Evolutionary conservation across 2,888 invertebrate species (phyloP).

Genomic region (Copidosoma aretas): DNA sequence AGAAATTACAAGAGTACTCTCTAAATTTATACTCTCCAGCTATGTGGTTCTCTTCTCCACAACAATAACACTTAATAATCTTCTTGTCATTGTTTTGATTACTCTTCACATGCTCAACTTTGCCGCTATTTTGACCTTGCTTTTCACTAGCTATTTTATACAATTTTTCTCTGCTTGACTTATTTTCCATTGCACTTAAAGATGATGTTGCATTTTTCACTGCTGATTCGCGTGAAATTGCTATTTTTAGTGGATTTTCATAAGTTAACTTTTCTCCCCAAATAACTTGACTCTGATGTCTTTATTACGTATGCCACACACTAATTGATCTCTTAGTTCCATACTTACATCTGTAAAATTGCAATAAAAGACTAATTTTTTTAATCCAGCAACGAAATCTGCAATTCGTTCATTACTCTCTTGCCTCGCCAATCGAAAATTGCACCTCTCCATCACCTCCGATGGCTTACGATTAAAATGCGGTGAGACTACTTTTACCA

Average conservation of each 20-base stretch:
- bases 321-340: conserved; percentile 2
- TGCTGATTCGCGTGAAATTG: neutral
- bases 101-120: no score
- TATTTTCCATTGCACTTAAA: neutral
- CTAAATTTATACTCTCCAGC: no score
- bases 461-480: conserved; percentile 40
- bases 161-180: neutral
- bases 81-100: no score
- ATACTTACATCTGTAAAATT: neutral
- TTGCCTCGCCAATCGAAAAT: conserved; percentile 24
- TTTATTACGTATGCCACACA: conserved; percentile 1
- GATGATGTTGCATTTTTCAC: conserved; percentile 4
- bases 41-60: no score
- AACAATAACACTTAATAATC: no score
- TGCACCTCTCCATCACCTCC: conserved; percentile 38
- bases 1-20: no score
- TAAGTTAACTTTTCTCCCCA: no score
- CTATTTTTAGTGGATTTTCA: conserved; percentile 1
- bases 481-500: conserved; percentile 35
- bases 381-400: conserved; percentile 49
- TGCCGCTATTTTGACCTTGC: neutral
- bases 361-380: neutral
- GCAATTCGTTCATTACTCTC: conserved; percentile 12
- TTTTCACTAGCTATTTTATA: neutral
- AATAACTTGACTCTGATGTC: no score